A percentile compares a stretch with the other conserved stretches of the same genome.
Evolutionary conservation across 2,797 vertebrate genomes (phyloP).

Genomic region (Silurus lanzhouensis): DNA sequence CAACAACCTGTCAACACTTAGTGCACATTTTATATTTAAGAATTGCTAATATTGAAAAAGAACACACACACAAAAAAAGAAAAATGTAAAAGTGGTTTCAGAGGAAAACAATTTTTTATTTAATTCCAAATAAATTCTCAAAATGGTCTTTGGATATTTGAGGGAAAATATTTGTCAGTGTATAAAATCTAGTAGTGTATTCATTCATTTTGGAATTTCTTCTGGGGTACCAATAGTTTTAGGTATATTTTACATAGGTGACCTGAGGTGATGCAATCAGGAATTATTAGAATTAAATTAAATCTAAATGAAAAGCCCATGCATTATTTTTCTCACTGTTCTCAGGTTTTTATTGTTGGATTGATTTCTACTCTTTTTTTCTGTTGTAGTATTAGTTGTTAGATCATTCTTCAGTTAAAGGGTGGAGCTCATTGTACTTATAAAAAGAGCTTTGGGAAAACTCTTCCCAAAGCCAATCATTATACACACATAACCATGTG

Average conservation of each 20-base stretch:
- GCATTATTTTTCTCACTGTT: not conserved
- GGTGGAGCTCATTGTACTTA: not conserved
- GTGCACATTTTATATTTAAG: not conserved
- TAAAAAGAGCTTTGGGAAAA: constrained; percentile 23
- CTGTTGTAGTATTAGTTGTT: not conserved
- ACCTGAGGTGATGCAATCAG: not conserved
- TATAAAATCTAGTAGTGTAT: not conserved
- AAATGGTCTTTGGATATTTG: not conserved
- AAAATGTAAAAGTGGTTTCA: not conserved
- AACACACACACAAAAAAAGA: not conserved
- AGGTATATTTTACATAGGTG: not conserved
- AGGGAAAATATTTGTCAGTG: not conserved
- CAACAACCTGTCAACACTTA: not conserved
- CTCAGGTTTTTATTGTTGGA: too few relatives aligned
- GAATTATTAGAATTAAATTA: not conserved
- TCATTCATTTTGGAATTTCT: not conserved
- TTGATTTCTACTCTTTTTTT: not conserved
- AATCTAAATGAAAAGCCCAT: not conserved
- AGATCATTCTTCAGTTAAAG: not conserved
- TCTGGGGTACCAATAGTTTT: not conserved
- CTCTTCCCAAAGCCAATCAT: constrained; percentile 6
- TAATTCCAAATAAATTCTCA: not conserved
- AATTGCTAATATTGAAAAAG: not conserved
- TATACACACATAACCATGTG: not conserved
- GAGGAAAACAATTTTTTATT: not conserved